phyloP scores from a whole-genome alignment of 2,888 invertebrate species.

The Neoascia interrupta region DNA sequence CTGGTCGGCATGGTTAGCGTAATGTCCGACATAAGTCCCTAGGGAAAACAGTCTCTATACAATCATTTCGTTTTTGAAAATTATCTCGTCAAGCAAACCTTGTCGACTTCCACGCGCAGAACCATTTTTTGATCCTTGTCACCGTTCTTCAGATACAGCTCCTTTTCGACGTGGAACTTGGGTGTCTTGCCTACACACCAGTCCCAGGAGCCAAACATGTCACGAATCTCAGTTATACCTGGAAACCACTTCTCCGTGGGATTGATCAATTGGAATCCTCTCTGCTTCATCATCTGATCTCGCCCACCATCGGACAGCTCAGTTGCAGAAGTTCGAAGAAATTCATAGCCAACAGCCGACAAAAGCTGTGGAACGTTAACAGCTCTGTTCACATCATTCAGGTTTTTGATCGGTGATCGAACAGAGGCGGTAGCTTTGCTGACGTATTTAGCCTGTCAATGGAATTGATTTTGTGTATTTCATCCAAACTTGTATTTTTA shows the following conservation, averaged over 20 bases:
- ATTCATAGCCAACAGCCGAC: slow-evolving; percentile 91
- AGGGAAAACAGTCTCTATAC: not conserved
- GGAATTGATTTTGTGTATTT: no score
- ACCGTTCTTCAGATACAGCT: slow-evolving; percentile 79
- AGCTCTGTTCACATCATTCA: slow-evolving; percentile 86
- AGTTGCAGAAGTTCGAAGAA: slow-evolving; percentile 86
- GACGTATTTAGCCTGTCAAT: slow-evolving; percentile 86
- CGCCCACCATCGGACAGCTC: slow-evolving; percentile 87
- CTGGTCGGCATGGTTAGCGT: slow-evolving; percentile 76
- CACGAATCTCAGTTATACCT: slow-evolving; percentile 86
- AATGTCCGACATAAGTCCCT: slow-evolving; percentile 76
- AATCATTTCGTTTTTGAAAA: not conserved
- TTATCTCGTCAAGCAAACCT: slow-evolving; percentile 75
- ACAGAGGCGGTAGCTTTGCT: slow-evolving; percentile 93
- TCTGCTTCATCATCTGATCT: slow-evolving; percentile 86
- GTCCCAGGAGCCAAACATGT: slow-evolving; percentile 88
- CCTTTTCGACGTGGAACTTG: slow-evolving; percentile 85
- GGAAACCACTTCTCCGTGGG: slow-evolving; percentile 94
- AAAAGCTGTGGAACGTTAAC: slow-evolving; percentile 87
- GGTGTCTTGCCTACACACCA: slow-evolving; percentile 95
- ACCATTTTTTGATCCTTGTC: slow-evolving; percentile 82
- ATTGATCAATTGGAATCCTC: slow-evolving; percentile 91
- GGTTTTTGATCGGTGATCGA: slow-evolving; percentile 90
- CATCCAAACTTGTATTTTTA: no score
- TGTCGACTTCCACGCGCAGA: slow-evolving; percentile 81